Conservation (phyloP, 2,888 invertebrate genomes). For the Luperina nickerlii region DNA sequence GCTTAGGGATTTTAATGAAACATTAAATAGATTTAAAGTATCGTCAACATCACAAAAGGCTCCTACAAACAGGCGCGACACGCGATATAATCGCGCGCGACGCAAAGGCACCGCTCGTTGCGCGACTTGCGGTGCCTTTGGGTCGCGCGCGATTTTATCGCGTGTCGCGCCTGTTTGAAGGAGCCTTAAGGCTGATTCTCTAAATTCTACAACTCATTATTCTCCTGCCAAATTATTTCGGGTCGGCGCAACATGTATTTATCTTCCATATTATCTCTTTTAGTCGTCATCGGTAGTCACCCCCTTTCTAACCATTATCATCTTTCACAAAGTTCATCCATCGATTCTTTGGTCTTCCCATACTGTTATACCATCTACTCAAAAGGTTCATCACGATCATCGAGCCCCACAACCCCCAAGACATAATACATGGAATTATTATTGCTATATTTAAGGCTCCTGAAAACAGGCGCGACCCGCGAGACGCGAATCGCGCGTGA, state of each 20-base stretch:
- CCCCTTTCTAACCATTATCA: neutral
- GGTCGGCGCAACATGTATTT: neutral
- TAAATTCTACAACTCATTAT: neutral
- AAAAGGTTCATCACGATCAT: neutral
- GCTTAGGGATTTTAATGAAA: neutral
- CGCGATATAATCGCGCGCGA: too few species aligned
- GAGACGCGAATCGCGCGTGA: too few species aligned
- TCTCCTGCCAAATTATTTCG: neutral
- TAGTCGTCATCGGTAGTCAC: neutral
- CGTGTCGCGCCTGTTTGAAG: too few species aligned
- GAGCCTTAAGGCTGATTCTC: neutral
- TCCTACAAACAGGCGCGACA: too few species aligned
- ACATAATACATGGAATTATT: neutral
- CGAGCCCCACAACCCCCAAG: neutral
- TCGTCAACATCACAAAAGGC: neutral
- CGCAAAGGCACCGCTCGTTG: too few species aligned
- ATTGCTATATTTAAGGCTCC: neutral
- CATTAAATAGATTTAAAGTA: neutral
- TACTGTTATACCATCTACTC: neutral
- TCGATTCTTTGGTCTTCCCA: neutral
- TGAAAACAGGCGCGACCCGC: too few species aligned
- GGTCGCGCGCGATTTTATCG: too few species aligned
- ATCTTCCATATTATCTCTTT: neutral
- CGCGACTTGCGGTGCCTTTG: too few species aligned
- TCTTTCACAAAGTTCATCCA: neutral